Evolutionary conservation across 2,888 invertebrate genomes (phyloP), one percentile per base, ranked within the genome.

Genomic region (Liopterus haemorrhoidalis): DNA sequence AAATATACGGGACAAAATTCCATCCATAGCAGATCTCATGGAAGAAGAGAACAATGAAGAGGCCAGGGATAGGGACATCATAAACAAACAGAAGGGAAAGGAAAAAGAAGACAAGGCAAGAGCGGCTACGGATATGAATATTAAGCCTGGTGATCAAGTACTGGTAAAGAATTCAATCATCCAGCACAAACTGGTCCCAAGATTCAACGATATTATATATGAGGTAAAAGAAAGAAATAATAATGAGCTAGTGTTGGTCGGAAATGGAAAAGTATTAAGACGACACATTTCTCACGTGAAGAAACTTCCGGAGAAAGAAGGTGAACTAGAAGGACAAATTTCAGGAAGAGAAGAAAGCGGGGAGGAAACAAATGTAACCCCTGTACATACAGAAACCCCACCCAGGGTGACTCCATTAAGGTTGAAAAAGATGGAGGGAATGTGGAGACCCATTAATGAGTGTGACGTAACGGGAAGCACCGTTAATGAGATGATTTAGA

Each of bases 81-180:
- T 52, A 8, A 52, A 50, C 25, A 54, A 57, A 51, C 48, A 53
- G 42, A 54, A 51, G 52, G 52, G 52, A 22, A 53, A 55, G 37
- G 49, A 52, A 27, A 54, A 32, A 37, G 57, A 54, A 41, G 54
- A 54, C 37, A 39, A 18, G 38, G 36, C 43, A 12, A 50, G 56
- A 49, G 19, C 18, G 12, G n/a, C 27, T 27, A 21, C 21, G 3
- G 16, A 24, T n/a, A 12, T 20, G 3, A 35, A 44, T 21, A 40
- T 40, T 11, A 14, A 35, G 38, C 12, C 19, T 5, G 50, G 44
- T 21, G 41, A 46, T 33, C 31, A 31, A 33, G 46, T 43, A 20
- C 12, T 46, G 22, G 24, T 27, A 31, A 28, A 37, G 30, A 47
- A 45, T 9, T 21, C 16, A 21, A 37, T 5, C 11, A 22, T 28